Base-by-base conservation (phyloP, 2,797 vertebrate species). In the Amniataba percoides region DNA sequence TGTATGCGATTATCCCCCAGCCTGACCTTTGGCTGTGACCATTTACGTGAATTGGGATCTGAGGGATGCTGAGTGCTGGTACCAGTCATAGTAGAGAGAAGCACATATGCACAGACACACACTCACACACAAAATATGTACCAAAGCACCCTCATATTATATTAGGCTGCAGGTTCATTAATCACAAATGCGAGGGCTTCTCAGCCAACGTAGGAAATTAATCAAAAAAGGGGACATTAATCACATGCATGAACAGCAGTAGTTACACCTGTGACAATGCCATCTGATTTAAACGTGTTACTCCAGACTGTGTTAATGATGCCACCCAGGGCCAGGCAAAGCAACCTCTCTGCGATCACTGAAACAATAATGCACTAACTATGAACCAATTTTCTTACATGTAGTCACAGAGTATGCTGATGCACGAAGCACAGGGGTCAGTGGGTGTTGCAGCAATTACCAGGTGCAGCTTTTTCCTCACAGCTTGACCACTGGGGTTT, bases 271-370 rank as follows among this genome's bases (percentile, higher is more conserved):
- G 84, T 87, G 87, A 93, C 90, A 94, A 93, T 93, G 87, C 89
- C 91, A 86, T 85, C 86, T 93, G 92, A 94, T 92, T 93, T 92
- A 92, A 93, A 89, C 61, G 64, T 74, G 88, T 91, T 87, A 80
- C 91, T 92, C 86, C 92, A 92, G 86, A 72, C 88, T 88, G 93
- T 77, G 91, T 84, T 93, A 93, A 94, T 93, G 88, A 93, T 87
- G 91, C 93, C 91, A 91, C 92, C 89, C 86, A 91, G 90, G 90
- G 90, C 85, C 87, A 74, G 62, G 71, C 74, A 83, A 88, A 78
- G 86, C 88, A 84, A 77, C 81, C 89, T 87, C 86, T 82, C 83
- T 57, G 88, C 74, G 63, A 74, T 83, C 75, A 57, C 81, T 91
- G 91, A 92, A 92, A 93, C 86, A 91, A 92, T 88, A 92, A 91